phyloP scores from a whole-genome alignment of 2,797 vertebrate genomes.

The Enteromius paludinosus region DNA sequence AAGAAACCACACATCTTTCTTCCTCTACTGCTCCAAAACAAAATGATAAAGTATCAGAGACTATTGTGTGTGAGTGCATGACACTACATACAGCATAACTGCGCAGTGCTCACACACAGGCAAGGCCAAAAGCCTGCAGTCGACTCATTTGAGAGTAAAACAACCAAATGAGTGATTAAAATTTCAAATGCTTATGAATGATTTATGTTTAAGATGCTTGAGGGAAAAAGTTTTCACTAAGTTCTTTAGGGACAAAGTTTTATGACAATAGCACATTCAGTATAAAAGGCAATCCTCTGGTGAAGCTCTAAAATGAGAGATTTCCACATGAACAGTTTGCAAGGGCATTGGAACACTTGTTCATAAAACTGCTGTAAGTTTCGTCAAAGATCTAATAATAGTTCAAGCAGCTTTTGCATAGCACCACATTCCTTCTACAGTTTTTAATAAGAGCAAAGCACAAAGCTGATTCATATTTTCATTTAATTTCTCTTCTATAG shows the following conservation, averaged over 20 bases:
- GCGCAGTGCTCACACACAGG: neutral
- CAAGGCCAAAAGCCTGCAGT: slow-evolving; percentile 8
- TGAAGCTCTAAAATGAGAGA: neutral
- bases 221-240: slow-evolving; percentile 34
- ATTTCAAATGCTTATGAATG: slow-evolving; percentile 58
- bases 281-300: slow-evolving; percentile 22
- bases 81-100: neutral
- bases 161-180: slow-evolving; percentile 49
- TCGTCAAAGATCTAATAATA: slow-evolving; percentile 4
- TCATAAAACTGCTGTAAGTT: neutral
- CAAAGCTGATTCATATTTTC: neutral
- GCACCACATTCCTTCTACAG: neutral
- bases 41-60: neutral
- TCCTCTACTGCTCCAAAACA: neutral
- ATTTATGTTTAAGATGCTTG: slow-evolving; percentile 55
- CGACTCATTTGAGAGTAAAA: slow-evolving; percentile 47
- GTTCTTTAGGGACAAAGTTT: slow-evolving; percentile 32
- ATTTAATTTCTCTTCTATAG: neutral
- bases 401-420: neutral
- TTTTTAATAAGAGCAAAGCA: neutral
- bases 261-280: slow-evolving; percentile 18
- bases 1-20: neutral
- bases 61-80: neutral
- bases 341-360: slow-evolving; percentile 4
- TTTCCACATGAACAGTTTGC: neutral